These are phyloP conservation scores for Castor canadensis DNA, from an alignment of 2,113 vertebrate genomes.

Conservation along the genomic window DNA sequence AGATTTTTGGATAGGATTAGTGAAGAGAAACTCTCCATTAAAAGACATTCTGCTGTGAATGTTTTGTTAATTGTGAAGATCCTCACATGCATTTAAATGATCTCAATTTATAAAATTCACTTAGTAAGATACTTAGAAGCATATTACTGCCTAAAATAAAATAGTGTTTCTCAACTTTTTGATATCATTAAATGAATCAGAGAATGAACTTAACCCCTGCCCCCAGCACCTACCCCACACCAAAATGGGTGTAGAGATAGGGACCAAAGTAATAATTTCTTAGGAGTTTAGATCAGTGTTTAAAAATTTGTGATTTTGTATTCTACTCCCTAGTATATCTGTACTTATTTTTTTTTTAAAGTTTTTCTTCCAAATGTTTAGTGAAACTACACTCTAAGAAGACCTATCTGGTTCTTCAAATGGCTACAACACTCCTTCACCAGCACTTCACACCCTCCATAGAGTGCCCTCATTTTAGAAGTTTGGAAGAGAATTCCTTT, in stretches of 20 bases:
- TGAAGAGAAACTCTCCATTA: not conserved
- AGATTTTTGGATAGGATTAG: not conserved
- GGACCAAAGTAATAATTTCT: not conserved
- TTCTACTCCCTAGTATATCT: not conserved
- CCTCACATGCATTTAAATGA: not conserved
- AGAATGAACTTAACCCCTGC: not conserved
- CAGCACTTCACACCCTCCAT: not conserved
- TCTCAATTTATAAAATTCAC: not conserved
- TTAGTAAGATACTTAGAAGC: slow-evolving; percentile 7
- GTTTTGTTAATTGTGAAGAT: not conserved
- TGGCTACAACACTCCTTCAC: not conserved
- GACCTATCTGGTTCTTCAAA: not conserved
- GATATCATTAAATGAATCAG: not conserved
- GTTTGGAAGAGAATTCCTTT: slow-evolving; percentile 15
- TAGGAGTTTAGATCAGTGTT: slow-evolving; percentile 16
- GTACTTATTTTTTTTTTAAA: slow-evolving; percentile 38
- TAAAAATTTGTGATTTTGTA: slow-evolving; percentile 6
- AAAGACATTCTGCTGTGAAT: not conserved
- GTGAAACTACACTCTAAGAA: not conserved
- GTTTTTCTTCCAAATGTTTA: slow-evolving; percentile 14
- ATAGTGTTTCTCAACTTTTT: not conserved
- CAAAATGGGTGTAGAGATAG: not conserved
- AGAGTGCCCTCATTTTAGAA: slow-evolving; percentile 15
- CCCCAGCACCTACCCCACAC: not conserved
- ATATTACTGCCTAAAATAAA: not conserved